Evolutionary conservation across 1,140 invertebrate species (phyloP).

Genomic region (Oppia nitens): DNA sequence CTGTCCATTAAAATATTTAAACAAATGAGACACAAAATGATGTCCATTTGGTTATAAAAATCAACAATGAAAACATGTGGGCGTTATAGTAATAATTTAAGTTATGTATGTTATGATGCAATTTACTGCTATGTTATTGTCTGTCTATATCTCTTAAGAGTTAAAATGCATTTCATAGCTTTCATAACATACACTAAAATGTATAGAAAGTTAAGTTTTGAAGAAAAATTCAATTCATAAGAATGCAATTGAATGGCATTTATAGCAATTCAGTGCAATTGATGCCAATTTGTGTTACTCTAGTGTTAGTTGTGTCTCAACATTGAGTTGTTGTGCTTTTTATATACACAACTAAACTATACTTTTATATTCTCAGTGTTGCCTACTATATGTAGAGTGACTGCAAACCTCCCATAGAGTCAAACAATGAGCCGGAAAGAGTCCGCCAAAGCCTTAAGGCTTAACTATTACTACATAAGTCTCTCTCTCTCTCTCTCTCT

Average conservation of each 20-base stretch:
- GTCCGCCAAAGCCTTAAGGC: not conserved
- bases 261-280: not conserved
- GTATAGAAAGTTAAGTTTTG: not conserved
- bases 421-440: not conserved
- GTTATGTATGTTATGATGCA: too few relatives aligned
- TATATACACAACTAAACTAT: not conserved
- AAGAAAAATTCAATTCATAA: too few relatives aligned
- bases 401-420: not conserved
- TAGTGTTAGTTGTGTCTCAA: too few relatives aligned
- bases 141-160: not conserved
- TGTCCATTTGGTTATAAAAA: not conserved
- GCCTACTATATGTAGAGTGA: too few relatives aligned
- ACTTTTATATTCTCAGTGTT: too few relatives aligned
- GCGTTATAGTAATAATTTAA: not conserved
- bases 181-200: too few relatives aligned
- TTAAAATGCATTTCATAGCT: too few relatives aligned
- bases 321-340: not conserved
- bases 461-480: not conserved
- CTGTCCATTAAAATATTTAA: not conserved
- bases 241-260: not conserved
- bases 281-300: not conserved
- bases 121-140: not conserved
- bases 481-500: not conserved
- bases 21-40: not conserved
- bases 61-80: not conserved